Percentiles rank a stretch among this genome's conserved stretches.
phyloP scores from a whole-genome alignment of 2,888 invertebrate genomes.

The Ochropleura plecta region DNA sequence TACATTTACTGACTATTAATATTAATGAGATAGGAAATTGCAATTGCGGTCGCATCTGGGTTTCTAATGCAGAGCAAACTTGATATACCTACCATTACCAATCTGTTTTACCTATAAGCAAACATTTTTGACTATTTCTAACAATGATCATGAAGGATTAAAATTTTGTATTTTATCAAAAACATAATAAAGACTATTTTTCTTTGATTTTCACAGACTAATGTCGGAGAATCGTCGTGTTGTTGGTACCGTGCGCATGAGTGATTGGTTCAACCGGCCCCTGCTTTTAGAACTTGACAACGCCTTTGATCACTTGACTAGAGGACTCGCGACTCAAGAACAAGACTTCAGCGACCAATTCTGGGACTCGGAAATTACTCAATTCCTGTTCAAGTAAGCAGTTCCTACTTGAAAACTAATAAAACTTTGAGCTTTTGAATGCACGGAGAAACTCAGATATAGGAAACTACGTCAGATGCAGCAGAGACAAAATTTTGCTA shows the following conservation, averaged over 20 bases:
- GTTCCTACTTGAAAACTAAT: constrained; percentile 34
- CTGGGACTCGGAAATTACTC: constrained; percentile 93
- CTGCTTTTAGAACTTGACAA: constrained; percentile 91
- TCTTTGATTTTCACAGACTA: constrained; percentile 82
- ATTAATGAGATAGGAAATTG: constrained; percentile 46
- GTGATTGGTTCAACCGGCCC: constrained; percentile 93
- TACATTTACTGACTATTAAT: constrained; percentile 33
- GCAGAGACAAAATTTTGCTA: constrained; percentile 7
- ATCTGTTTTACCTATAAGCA: background rate
- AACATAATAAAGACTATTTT: background rate
- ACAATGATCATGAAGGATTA: background rate
- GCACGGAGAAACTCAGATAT: background rate
- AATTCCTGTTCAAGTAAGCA: constrained; percentile 86
- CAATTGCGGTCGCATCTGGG: constrained; percentile 10
- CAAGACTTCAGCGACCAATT: constrained; percentile 94
- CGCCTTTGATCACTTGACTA: constrained; percentile 93
- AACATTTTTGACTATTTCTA: background rate
- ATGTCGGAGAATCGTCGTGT: constrained; percentile 90
- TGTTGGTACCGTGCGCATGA: constrained; percentile 91
- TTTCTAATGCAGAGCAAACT: background rate
- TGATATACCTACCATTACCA: background rate
- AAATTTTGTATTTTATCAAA: background rate
- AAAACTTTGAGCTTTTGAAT: constrained; percentile 34
- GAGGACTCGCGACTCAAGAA: constrained; percentile 94
- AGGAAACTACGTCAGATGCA: constrained; percentile 9